A percentile compares a stretch with the other conserved stretches of the same genome.
Conservation (phyloP, 2,888 invertebrate species). For the Tuberolachnus salignus region DNA sequence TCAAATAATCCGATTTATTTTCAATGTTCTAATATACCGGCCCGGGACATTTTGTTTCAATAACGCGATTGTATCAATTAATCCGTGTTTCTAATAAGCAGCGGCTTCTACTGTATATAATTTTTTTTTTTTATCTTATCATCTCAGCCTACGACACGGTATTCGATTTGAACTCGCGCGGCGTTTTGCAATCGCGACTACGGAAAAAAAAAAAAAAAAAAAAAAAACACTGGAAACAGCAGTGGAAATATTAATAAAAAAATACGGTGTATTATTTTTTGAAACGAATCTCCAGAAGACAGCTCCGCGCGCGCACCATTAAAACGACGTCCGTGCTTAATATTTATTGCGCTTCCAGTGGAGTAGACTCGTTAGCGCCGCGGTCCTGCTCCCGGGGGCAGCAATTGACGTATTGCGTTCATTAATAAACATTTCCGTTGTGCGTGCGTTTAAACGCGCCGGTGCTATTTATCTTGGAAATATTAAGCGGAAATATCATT, state of each 20-base stretch:
- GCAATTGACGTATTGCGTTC: constrained; percentile 4
- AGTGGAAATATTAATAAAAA: no score
- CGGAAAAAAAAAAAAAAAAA: no score
- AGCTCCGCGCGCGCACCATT: not conserved
- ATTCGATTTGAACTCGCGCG: no score
- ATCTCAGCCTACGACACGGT: no score
- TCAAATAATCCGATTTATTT: no score
- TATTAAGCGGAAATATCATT: constrained; percentile 25
- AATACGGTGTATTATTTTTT: no score
- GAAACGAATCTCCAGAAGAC: not conserved
- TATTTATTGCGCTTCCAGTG: constrained; percentile 24
- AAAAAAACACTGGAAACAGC: no score
- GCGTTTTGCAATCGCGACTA: not conserved
- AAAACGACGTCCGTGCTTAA: not conserved
- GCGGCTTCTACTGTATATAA: no score
- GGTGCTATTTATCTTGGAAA: constrained; percentile 4
- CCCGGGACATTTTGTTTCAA: no score
- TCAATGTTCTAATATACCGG: no score
- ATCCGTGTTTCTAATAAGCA: no score
- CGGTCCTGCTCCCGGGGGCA: not conserved
- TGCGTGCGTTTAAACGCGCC: constrained; percentile 1
- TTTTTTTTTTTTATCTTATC: not conserved
- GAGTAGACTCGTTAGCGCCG: not conserved
- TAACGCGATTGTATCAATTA: no score
- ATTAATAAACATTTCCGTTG: constrained; percentile 14